Percentiles rank a stretch among this genome's conserved stretches.
Conservation (phyloP, 2,113 vertebrate genomes). For the Desmodus rotundus region DNA sequence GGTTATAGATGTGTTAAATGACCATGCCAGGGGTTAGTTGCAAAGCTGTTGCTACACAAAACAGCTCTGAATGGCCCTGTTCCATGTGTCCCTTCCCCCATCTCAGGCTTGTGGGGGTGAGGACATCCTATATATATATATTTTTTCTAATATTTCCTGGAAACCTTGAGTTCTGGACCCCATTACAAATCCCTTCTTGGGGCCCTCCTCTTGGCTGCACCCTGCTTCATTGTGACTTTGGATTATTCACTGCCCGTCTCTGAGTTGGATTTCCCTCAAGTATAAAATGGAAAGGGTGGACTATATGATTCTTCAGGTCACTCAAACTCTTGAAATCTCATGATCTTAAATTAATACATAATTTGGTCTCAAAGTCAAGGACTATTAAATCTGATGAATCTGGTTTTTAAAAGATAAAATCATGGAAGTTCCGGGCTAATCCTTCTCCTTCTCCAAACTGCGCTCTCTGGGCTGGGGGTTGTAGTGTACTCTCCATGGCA, state of each 20-base stretch:
- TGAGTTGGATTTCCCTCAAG: conserved; percentile 28
- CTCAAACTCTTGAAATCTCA: neutral
- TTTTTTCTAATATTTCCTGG: too few relatives aligned
- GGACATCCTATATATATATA: too few relatives aligned
- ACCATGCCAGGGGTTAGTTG: too few relatives aligned
- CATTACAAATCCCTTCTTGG: too few relatives aligned
- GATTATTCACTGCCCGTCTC: neutral
- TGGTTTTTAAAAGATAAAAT: conserved; percentile 42
- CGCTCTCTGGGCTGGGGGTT: neutral
- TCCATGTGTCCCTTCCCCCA: too few relatives aligned
- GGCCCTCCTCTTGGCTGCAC: too few relatives aligned
- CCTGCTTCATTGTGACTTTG: neutral
- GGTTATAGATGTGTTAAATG: too few relatives aligned
- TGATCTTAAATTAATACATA: conserved; percentile 17
- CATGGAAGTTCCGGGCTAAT: neutral
- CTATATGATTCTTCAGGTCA: neutral
- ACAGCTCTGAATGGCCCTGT: too few relatives aligned
- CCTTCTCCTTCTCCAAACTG: neutral
- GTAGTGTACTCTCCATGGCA: rapidly evolving
- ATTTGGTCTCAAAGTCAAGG: neutral
- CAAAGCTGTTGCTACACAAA: too few relatives aligned
- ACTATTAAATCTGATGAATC: neutral
- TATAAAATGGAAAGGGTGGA: neutral
- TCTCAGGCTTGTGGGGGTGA: too few relatives aligned
- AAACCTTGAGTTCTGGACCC: too few relatives aligned